A percentile compares a stretch with the other conserved stretches of the same genome.
Evolutionary conservation across 2,113 vertebrate species (phyloP).

Genomic region (Axis porcinus): DNA sequence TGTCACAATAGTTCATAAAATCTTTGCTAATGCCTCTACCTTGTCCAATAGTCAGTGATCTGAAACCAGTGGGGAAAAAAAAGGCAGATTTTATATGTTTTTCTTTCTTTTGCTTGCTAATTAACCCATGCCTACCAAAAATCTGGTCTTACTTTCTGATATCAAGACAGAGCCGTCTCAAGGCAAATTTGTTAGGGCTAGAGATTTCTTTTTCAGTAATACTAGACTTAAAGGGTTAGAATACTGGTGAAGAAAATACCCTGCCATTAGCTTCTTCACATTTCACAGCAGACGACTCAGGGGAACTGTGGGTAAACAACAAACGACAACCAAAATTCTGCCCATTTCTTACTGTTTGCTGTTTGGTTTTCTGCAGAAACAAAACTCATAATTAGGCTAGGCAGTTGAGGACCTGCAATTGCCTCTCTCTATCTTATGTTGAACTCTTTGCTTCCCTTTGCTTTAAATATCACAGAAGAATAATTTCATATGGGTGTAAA

Average conservation of each 20-base stretch:
- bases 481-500: neutral
- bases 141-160: neutral
- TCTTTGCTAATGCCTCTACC: neutral
- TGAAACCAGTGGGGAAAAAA: neutral
- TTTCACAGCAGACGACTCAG: neutral
- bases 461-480: constrained; percentile 3
- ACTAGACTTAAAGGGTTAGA: neutral
- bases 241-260: neutral
- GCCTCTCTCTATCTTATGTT: neutral
- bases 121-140: neutral
- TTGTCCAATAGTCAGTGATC: neutral
- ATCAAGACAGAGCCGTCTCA: neutral
- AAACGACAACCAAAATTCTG: neutral
- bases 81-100: neutral
- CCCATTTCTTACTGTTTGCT: neutral
- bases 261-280: neutral
- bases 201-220: neutral
- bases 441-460: constrained; percentile 8
- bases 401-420: neutral
- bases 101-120: neutral
- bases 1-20: neutral
- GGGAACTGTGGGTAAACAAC: neutral
- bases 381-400: neutral
- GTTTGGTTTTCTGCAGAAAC: neutral
- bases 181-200: neutral